phyloP scores from a whole-genome alignment of 2,888 invertebrate species.

The Drosophila ochracea region DNA sequence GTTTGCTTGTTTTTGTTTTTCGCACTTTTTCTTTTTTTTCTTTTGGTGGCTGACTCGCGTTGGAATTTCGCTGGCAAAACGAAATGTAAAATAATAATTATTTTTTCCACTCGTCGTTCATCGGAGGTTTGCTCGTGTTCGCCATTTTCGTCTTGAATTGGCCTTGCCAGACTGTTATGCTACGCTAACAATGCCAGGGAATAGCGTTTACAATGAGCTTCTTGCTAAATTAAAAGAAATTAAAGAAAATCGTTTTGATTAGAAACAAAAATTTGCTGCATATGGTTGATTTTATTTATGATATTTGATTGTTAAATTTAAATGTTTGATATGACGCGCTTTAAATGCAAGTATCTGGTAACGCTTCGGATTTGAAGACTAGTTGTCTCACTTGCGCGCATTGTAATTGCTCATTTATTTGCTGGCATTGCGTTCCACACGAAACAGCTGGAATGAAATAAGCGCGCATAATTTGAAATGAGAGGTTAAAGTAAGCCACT shows the following conservation, averaged over 20 bases:
- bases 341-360: conserved; percentile 32
- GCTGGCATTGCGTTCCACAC: conserved; percentile 6
- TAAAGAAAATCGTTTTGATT: accelerated
- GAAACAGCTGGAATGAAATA: conserved; percentile 52
- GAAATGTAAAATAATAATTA: conserved; percentile 84
- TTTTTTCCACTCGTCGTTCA: conserved; percentile 83
- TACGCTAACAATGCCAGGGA: conserved; percentile 14
- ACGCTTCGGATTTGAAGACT: neutral
- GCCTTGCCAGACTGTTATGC: conserved; percentile 60
- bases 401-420: conserved; percentile 13
- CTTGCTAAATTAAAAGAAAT: neutral
- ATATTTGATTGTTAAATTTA: conserved; percentile 1
- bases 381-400: conserved; percentile 41
- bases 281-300: no score
- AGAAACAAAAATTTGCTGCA: neutral
- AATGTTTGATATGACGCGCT: conserved; percentile 7
- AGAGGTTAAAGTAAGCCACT: neutral
- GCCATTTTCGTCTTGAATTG: conserved; percentile 73
- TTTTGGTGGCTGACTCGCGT: conserved; percentile 59
- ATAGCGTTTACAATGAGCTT: neutral
- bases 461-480: conserved; percentile 45
- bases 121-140: conserved; percentile 80
- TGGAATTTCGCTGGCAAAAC: conserved; percentile 84
- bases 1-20: conserved; percentile 39
- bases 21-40: conserved; percentile 44